A percentile compares a stretch with the other conserved stretches of the same genome.
Conservation (phyloP, 2,113 vertebrate species). For the Percopsis transmontana region DNA sequence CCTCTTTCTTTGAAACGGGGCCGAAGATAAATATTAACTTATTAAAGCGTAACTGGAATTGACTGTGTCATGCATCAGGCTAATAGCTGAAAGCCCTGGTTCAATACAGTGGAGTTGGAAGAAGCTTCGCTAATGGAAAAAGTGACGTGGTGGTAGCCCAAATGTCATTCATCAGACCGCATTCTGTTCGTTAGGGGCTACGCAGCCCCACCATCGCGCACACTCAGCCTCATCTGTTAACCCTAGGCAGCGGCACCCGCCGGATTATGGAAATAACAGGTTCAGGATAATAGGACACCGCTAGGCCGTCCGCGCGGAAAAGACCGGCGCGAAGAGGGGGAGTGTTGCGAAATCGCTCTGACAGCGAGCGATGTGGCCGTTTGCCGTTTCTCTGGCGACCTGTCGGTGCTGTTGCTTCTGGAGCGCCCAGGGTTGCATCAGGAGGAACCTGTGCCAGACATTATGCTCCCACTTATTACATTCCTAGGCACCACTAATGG, state of each 20-base stretch:
- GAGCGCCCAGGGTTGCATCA: conserved; percentile 59
- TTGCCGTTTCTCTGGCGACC: conserved; percentile 49
- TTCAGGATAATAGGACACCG: conserved; percentile 72
- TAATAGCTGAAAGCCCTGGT: conserved; percentile 91
- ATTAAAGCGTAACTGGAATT: conserved; percentile 96
- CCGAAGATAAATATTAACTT: conserved; percentile 92
- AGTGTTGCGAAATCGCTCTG: conserved; percentile 67
- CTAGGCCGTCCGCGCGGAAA: conserved; percentile 76
- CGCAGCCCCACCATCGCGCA: conserved; percentile 91
- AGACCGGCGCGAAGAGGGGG: conserved; percentile 68
- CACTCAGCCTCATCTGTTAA: conserved; percentile 91
- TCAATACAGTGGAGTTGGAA: conserved; percentile 94
- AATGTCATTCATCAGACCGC: conserved; percentile 93
- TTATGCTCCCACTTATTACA: conserved; percentile 57
- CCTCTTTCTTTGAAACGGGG: conserved; percentile 53
- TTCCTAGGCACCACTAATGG: conserved; percentile 64
- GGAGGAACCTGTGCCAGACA: conserved; percentile 54
- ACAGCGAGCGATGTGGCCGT: conserved; percentile 54
- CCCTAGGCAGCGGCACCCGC: conserved; percentile 79
- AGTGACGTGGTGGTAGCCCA: conserved; percentile 91
- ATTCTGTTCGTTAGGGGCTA: conserved; percentile 87
- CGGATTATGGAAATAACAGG: conserved; percentile 81
- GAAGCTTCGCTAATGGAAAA: conserved; percentile 98
- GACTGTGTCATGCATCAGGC: conserved; percentile 96
- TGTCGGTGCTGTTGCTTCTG: conserved; percentile 55